Conservation (phyloP, 2,888 invertebrate genomes). For the Adela reaumurella region DNA sequence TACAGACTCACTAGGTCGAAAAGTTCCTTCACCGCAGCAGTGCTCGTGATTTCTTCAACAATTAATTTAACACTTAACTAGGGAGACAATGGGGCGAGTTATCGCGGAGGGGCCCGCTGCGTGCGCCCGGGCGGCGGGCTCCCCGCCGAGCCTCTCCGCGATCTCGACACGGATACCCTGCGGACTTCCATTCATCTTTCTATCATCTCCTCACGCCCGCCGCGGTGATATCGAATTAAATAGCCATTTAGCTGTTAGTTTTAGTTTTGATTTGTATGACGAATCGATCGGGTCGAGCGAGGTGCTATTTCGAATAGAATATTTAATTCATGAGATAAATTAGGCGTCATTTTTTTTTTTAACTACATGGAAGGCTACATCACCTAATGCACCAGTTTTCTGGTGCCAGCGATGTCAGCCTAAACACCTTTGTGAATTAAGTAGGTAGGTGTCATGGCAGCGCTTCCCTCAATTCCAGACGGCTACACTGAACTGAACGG, state of each 20-base stretch:
- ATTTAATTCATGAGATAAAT: no score
- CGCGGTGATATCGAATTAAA: neutral
- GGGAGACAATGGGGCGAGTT: conserved; percentile 15
- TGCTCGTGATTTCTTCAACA: conserved; percentile 15
- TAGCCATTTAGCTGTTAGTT: neutral
- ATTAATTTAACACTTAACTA: conserved; percentile 41
- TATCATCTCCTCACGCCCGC: neutral
- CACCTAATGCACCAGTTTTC: no score
- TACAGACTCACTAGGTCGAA: no score
- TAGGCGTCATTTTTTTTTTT: no score
- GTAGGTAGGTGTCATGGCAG: no score
- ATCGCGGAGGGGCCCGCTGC: conserved; percentile 18
- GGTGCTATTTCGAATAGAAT: neutral
- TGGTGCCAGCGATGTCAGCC: no score
- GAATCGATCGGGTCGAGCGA: neutral
- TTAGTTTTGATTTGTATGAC: neutral
- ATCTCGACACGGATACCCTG: conserved; percentile 29
- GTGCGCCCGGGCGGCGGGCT: conserved; percentile 17
- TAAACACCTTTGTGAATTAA: no score
- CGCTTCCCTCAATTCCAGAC: no score
- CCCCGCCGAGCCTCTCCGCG: conserved; percentile 18
- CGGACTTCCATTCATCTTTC: conserved; percentile 15
- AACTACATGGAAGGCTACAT: no score
- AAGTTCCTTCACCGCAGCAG: no score
- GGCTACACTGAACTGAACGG: no score